Percentiles rank a stretch among this genome's conserved stretches.
phyloP scores from a whole-genome alignment of 2,113 vertebrate species.

The Corydoras maculifer region DNA sequence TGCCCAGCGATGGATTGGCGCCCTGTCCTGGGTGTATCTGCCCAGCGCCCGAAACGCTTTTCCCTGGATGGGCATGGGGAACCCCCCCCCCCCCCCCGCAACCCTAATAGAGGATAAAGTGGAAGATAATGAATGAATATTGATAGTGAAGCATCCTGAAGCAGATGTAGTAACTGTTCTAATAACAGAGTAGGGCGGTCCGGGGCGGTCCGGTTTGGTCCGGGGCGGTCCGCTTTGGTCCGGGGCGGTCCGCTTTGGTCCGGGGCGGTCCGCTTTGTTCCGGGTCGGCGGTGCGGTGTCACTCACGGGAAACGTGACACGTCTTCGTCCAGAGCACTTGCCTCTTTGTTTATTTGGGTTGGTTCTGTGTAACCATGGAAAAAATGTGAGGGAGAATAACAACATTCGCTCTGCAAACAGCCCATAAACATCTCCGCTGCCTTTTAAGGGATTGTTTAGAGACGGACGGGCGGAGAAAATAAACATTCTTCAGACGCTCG shows the following conservation, averaged over 20 bases:
- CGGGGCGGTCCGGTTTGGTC: no score
- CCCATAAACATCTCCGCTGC: constrained; percentile 72
- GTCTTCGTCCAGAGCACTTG: constrained; percentile 46
- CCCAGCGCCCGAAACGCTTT: no score
- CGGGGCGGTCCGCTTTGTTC: not conserved
- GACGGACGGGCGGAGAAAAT: constrained; percentile 66
- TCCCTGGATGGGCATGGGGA: no score
- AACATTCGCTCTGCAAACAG: constrained; percentile 65
- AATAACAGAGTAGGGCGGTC: not conserved
- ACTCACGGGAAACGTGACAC: constrained; percentile 26
- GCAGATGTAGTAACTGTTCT: constrained; percentile 6
- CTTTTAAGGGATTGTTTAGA: constrained; percentile 80
- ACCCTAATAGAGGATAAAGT: no score
- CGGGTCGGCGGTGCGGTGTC: constrained; percentile 22
- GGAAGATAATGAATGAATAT: no score
- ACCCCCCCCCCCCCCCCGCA: no score
- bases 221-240: not conserved
- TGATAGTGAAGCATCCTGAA: not conserved
- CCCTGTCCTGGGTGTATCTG: no score
- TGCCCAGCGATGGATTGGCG: no score
- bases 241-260: no score
- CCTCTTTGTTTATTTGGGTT: constrained; percentile 38
- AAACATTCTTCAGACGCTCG: constrained; percentile 68
- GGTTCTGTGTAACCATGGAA: constrained; percentile 45
- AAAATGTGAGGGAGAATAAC: constrained; percentile 58